These are phyloP conservation scores for Peromyscus californicus DNA, from an alignment of 2,113 vertebrate species.

Conservation along the genomic window DNA sequence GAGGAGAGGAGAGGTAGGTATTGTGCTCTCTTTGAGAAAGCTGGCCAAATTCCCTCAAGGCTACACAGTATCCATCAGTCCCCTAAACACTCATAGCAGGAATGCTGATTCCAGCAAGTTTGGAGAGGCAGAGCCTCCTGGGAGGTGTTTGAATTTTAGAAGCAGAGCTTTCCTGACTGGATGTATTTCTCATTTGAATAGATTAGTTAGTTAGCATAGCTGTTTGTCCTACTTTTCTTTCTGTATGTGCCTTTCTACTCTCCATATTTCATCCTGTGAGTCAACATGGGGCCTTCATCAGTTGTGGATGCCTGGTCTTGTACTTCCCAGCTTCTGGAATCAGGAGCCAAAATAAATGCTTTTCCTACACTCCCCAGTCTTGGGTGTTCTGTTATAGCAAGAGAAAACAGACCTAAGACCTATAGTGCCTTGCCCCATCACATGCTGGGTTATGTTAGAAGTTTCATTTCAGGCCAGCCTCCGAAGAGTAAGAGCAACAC, in stretches of 20 bases:
- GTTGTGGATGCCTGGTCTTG: not conserved
- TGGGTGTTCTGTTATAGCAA: not conserved
- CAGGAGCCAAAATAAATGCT: not conserved
- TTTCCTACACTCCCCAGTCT: not conserved
- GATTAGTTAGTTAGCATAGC: not conserved
- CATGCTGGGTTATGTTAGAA: not conserved
- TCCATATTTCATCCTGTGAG: not conserved
- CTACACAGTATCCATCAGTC: not conserved
- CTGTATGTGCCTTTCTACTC: not conserved
- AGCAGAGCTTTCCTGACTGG: not conserved
- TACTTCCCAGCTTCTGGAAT: not conserved
- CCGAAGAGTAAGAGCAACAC: not conserved
- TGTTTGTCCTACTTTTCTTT: not conserved
- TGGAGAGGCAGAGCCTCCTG: not conserved
- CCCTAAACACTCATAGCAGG: not conserved
- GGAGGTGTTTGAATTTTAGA: not conserved
- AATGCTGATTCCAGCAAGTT: not conserved
- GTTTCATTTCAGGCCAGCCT: not conserved
- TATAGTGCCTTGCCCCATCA: too few species aligned
- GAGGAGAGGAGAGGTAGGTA: not conserved
- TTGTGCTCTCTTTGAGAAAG: not conserved
- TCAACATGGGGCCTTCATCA: too few species aligned
- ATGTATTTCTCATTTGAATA: not conserved
- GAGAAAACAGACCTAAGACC: not conserved
- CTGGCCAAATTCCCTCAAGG: not conserved